A percentile compares a stretch with the other conserved stretches of the same genome.
Conservation (phyloP, 2,113 vertebrate genomes). For the Ranitomeya imitator region DNA sequence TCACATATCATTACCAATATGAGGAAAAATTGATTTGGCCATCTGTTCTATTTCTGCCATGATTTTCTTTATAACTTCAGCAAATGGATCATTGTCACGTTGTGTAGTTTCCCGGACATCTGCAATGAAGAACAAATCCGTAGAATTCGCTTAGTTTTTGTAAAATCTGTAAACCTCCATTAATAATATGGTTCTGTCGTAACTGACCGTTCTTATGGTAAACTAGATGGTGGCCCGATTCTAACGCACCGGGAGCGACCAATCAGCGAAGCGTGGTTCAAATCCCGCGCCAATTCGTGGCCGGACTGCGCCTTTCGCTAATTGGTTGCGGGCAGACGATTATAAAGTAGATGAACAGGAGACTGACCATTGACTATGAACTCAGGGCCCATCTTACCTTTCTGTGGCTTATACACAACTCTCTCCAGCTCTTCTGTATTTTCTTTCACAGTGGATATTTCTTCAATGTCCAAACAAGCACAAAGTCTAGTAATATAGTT, state of each 20-base stretch:
- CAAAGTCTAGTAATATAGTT: conserved; percentile 74
- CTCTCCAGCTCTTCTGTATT: conserved; percentile 71
- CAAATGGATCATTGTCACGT: conserved; percentile 67
- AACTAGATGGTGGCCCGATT: no score
- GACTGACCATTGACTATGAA: not conserved
- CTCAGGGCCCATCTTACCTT: conserved; percentile 62
- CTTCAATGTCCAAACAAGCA: conserved; percentile 72
- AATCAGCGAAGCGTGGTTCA: no score
- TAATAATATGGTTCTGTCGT: not conserved
- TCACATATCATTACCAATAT: conserved; percentile 64
- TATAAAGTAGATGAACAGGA: no score
- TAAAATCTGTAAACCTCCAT: not conserved
- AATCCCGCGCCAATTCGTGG: no score
- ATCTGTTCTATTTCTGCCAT: conserved; percentile 71
- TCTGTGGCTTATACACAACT: conserved; percentile 70
- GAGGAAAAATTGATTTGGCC: conserved; percentile 67
- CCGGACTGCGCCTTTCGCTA: no score
- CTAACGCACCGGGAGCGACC: no score
- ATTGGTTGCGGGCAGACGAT: no score
- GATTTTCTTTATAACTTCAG: conserved; percentile 69
- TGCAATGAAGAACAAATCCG: conserved; percentile 60
- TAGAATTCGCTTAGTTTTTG: not conserved
- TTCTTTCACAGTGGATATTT: conserved; percentile 74
- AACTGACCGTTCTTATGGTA: no score
- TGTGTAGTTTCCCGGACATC: conserved; percentile 67